These are phyloP conservation scores for Porites evermanni DNA, from an alignment of 92 coral and sea anemone species.

Conservation along the genomic window DNA sequence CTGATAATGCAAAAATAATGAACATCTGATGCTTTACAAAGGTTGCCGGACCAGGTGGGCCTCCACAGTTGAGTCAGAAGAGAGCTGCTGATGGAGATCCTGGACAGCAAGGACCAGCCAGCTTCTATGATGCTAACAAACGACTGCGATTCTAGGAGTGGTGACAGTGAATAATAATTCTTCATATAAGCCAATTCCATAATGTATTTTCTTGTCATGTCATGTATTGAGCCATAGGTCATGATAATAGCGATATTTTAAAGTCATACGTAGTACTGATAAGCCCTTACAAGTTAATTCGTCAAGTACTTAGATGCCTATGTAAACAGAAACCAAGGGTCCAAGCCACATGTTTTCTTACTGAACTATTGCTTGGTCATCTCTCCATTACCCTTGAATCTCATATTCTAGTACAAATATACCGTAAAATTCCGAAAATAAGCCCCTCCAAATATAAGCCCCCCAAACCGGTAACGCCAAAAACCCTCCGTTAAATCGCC, in stretches of 20 bases:
- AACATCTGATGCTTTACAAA: slow-evolving; percentile 1
- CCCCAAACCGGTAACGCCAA: too few species aligned
- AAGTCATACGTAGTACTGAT: neutral
- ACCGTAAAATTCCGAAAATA: too few species aligned
- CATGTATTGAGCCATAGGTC: neutral
- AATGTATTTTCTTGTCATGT: neutral
- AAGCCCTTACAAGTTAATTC: too few species aligned
- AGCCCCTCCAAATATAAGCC: too few species aligned
- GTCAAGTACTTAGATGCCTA: too few species aligned
- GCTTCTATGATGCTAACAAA: slow-evolving; percentile 71
- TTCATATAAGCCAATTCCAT: neutral
- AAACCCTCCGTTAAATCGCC: too few species aligned
- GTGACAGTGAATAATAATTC: slow-evolving; percentile 10
- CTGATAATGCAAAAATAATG: too few species aligned
- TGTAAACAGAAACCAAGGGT: too few species aligned
- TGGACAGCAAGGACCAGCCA: slow-evolving; percentile 36
- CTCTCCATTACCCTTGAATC: too few species aligned
- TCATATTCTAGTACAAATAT: too few species aligned
- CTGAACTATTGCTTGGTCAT: too few species aligned
- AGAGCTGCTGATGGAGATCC: slow-evolving; percentile 60
- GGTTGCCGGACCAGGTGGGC: slow-evolving; percentile 48
- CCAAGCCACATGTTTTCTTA: too few species aligned
- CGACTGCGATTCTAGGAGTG: slow-evolving; percentile 63
- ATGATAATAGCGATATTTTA: neutral
- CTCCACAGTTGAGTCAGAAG: slow-evolving; percentile 64